These are phyloP conservation scores for Ictidomys tridecemlineatus DNA, from an alignment of 2,113 vertebrate species.

Conservation along the genomic window DNA sequence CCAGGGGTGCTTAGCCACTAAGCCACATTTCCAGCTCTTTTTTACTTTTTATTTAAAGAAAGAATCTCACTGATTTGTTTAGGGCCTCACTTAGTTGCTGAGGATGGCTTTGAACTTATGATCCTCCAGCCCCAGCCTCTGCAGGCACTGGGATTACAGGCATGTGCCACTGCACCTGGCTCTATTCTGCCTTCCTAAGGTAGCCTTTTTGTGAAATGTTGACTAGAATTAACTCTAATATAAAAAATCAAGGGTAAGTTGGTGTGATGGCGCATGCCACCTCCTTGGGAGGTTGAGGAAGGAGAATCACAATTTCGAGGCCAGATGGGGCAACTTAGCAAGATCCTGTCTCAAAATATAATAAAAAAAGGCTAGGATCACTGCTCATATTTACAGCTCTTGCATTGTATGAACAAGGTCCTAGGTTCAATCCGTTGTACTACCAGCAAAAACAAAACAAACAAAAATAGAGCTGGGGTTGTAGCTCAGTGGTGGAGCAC, in stretches of 20 bases:
- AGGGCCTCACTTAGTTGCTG: too few species aligned
- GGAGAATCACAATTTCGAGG: background rate
- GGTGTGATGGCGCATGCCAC: background rate
- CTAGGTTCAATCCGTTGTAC: background rate
- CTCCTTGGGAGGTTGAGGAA: background rate
- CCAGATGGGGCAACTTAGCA: background rate
- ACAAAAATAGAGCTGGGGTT: background rate
- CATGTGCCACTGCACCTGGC: too few species aligned
- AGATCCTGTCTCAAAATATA: background rate
- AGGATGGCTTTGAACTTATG: too few species aligned
- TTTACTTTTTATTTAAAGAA: too few species aligned
- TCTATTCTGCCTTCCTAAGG: background rate
- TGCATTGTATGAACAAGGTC: background rate
- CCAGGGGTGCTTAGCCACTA: too few species aligned
- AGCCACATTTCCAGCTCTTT: too few species aligned
- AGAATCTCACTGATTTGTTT: too few species aligned
- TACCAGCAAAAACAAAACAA: background rate
- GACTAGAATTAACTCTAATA: background rate
- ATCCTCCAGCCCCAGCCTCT: too few species aligned
- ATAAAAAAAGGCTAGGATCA: too few species aligned
- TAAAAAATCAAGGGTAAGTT: background rate
- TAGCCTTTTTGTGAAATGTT: conserved; percentile 40
- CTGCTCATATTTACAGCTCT: background rate
- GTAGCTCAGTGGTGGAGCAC: too few species aligned
- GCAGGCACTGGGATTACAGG: too few species aligned